Evolutionary conservation across 2,113 vertebrate genomes (phyloP), one percentile per base, ranked within the genome.

Genomic region (Oncorhynchus nerka): DNA sequence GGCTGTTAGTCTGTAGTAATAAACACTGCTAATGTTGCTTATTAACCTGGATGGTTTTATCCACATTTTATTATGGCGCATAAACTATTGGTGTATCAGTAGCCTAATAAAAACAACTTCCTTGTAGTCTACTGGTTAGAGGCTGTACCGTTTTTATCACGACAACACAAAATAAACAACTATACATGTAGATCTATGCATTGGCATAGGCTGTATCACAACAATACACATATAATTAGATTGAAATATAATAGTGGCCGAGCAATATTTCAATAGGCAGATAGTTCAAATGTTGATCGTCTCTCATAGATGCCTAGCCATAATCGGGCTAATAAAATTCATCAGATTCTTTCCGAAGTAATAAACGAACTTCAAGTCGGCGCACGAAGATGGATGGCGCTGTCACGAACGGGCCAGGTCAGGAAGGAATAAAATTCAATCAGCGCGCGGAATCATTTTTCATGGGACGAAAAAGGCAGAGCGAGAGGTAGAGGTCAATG

Each of bases 351-450:
- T 91, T 91, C 88, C 86, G 80, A 84, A 45, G 39, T 45, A 45
- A 87, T 93, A 93, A 95, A 95, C 93, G 94, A 90, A 91, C 89
- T 92, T 93, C 91, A 64, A 62, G 84, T 93, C 93, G 90, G 83
- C 8, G 28, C 24, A 16, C 81, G 75, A 85, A 93, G 95, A 96
- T 93, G 92, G 92, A 95, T 94, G 91, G 87, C 76, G 84, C 86
- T 81, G 85, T 85, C 90, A 86, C 87, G 91, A 91, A 88, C 86
- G 76, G 86, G 86, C 89, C 80, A 81, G 90, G 86, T 90, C 93
- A 93, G 91, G 93, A 91, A 91, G 90, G 90, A 92, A 85, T 90
- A 90, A 79, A 92, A 91, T 84, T 87, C 90, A 89, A 91, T 90
- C 90, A 72, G 82, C 80, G 85, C 9, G 71, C 68, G 39, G 90